phyloP scores from a whole-genome alignment of 2,113 vertebrate species.

The Gallinago jamesoni region DNA sequence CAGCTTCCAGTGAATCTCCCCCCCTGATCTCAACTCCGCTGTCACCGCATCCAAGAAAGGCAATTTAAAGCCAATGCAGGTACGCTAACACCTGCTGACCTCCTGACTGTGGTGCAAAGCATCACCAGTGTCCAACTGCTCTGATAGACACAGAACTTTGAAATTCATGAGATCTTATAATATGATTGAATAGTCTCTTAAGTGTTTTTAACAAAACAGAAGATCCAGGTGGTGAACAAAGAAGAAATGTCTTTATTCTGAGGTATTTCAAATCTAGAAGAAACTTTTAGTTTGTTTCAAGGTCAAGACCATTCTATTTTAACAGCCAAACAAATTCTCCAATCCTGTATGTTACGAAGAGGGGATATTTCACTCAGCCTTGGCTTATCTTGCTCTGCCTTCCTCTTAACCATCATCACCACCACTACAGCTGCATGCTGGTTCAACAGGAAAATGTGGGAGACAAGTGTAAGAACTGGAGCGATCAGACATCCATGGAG shows the following conservation, averaged over 20 bases:
- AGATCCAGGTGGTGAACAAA: background rate
- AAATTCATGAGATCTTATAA: background rate
- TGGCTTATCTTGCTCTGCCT: background rate
- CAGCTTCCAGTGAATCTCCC: background rate
- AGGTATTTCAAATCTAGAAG: background rate
- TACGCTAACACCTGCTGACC: background rate
- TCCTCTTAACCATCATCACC: background rate
- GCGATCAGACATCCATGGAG: background rate
- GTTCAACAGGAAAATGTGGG: background rate
- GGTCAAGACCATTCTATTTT: background rate
- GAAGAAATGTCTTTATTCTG: background rate
- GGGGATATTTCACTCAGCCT: slow-evolving; percentile 14
- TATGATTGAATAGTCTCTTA: background rate
- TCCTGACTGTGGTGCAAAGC: background rate
- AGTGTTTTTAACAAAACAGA: background rate
- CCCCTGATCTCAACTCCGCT: background rate
- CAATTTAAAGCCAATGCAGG: background rate
- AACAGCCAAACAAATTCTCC: background rate
- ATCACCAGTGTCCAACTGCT: background rate
- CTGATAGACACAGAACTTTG: background rate
- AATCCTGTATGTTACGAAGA: background rate
- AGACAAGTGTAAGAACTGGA: background rate
- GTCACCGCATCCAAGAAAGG: background rate
- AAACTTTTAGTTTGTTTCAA: background rate
- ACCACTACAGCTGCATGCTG: background rate